phyloP scores from a whole-genome alignment of 2,113 vertebrate species.

The Callopanchax toddi region DNA sequence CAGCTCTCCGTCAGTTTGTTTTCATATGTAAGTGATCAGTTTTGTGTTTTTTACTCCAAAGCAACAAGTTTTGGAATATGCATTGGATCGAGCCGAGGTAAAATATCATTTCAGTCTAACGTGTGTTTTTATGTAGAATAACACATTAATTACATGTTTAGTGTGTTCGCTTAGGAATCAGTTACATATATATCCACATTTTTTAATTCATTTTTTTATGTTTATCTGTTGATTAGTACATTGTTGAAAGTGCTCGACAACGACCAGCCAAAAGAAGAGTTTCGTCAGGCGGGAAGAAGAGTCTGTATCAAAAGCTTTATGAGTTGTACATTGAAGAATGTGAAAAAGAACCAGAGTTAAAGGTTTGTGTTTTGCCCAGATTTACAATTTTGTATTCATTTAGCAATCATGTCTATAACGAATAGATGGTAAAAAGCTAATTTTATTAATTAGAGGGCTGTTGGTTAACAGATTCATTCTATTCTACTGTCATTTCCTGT shows the following conservation, averaged over 20 bases:
- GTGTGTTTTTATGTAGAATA: not conserved
- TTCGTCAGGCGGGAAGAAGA: conserved; percentile 92
- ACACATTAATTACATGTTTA: not conserved
- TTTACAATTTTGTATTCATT: too few species aligned
- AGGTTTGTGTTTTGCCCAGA: conserved; percentile 81
- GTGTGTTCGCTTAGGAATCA: not conserved
- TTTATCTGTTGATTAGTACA: conserved; percentile 84
- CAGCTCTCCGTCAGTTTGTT: not conserved
- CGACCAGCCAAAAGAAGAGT: conserved; percentile 92
- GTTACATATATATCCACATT: not conserved
- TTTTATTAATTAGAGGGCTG: too few species aligned
- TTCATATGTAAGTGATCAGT: conserved; percentile 7
- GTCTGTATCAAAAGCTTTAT: conserved; percentile 98
- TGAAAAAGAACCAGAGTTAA: conserved; percentile 98
- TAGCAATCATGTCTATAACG: too few species aligned
- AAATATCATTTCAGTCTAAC: not conserved
- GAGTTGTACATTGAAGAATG: conserved; percentile 98
- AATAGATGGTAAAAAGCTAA: too few species aligned
- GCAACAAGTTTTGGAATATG: conserved; percentile 97
- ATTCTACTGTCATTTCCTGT: too few species aligned
- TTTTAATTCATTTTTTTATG: not conserved
- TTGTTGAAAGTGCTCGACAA: conserved; percentile 97
- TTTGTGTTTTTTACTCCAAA: conserved; percentile 62
- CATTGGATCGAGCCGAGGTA: conserved; percentile 98
- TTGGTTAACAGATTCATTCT: too few species aligned